Conservation (phyloP, 2,888 invertebrate species). For the Drosophila diplacantha region DNA sequence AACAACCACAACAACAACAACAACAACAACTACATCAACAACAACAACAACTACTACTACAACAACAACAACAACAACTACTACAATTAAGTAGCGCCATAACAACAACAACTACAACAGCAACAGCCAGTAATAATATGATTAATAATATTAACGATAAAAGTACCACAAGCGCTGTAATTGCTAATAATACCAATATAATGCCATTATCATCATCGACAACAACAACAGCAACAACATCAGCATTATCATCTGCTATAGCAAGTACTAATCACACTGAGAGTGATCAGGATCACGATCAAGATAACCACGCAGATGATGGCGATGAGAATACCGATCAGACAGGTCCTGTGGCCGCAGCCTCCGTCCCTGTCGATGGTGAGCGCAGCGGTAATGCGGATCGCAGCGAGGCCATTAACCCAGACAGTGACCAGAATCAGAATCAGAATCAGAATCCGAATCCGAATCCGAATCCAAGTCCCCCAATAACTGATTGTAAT, state of each 20-base stretch:
- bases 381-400: slow-evolving; percentile 25
- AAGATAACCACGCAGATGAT: slow-evolving; percentile 43
- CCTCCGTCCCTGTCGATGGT: slow-evolving; percentile 27
- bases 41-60: slow-evolving; percentile 39
- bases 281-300: slow-evolving; percentile 46
- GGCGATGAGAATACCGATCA: slow-evolving; percentile 40
- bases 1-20: slow-evolving; percentile 57
- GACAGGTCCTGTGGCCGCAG: slow-evolving; percentile 12
- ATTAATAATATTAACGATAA: slow-evolving; percentile 47
- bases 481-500: slow-evolving; percentile 56
- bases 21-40: slow-evolving; percentile 50
- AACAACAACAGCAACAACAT: slow-evolving; percentile 37
- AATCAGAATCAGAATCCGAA: slow-evolving; percentile 39
- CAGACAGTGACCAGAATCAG: slow-evolving; percentile 51
- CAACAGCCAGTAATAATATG: slow-evolving; percentile 60
- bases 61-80: slow-evolving; percentile 60
- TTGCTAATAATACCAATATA: slow-evolving; percentile 46
- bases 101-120: slow-evolving; percentile 68
- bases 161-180: slow-evolving; percentile 44
- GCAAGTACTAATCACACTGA: slow-evolving; percentile 51
- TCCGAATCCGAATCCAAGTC: slow-evolving; percentile 25
- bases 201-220: slow-evolving; percentile 52
- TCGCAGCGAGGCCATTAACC: slow-evolving; percentile 17
- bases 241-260: slow-evolving; percentile 36
- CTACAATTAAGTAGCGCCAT: slow-evolving; percentile 64